Evolutionary conservation across 2,888 invertebrate genomes (phyloP).

Genomic region (Melanchra persicariae): DNA sequence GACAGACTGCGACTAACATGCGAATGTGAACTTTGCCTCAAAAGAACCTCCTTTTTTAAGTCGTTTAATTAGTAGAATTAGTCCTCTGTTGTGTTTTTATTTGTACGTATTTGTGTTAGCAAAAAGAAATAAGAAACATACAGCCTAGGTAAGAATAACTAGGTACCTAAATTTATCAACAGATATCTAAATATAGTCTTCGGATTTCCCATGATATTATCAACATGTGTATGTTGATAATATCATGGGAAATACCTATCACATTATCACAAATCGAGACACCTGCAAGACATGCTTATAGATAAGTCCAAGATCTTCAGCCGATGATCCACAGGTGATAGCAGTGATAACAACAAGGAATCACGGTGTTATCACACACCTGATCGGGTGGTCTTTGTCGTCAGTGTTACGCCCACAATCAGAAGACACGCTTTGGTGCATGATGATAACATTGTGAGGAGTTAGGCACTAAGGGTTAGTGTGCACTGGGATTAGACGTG

Average conservation of each 20-base stretch:
- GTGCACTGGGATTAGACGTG: neutral
- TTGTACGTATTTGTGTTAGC: too few relatives aligned
- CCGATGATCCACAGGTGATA: neutral
- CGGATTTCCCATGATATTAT: too few relatives aligned
- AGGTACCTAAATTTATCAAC: neutral
- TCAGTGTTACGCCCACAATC: slow-evolving; percentile 13
- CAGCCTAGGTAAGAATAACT: too few relatives aligned
- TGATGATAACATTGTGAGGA: too few relatives aligned
- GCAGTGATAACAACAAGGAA: neutral
- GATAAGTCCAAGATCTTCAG: neutral
- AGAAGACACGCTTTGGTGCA: neutral
- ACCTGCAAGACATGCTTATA: neutral
- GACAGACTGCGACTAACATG: too few relatives aligned
- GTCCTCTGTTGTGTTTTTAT: too few relatives aligned
- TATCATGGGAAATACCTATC: too few relatives aligned
- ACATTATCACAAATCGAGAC: neutral
- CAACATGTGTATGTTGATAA: too few relatives aligned
- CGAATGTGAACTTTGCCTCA: too few relatives aligned
- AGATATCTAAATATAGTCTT: neutral
- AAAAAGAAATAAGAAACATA: too few relatives aligned
- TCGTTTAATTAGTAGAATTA: too few relatives aligned
- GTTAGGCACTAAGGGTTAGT: neutral
- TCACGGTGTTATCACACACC: slow-evolving; percentile 5
- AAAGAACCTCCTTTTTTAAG: too few relatives aligned
- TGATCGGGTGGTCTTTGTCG: neutral